A percentile compares a stretch with the other conserved stretches of the same genome.
These are phyloP conservation scores for Hipposideros larvatus DNA, from an alignment of 2,797 vertebrate species.

Conservation along the genomic window DNA sequence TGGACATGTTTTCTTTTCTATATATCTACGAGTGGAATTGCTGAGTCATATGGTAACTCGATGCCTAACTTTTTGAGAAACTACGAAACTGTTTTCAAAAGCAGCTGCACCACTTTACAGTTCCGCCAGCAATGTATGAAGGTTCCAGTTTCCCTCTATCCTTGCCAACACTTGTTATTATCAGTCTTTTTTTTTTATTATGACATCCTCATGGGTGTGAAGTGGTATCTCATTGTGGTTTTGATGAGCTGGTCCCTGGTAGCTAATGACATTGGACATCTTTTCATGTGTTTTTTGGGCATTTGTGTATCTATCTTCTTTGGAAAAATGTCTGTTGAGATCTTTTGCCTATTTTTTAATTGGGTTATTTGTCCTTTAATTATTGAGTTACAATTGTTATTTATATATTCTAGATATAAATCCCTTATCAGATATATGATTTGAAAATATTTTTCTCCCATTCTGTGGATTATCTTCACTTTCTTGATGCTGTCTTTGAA, in stretches of 20 bases:
- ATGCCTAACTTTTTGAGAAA: conserved; percentile 10
- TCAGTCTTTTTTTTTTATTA: not conserved
- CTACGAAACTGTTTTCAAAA: not conserved
- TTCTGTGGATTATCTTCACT: conserved; percentile 18
- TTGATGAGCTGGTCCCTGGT: not conserved
- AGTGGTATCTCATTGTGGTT: not conserved
- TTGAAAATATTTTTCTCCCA: not conserved
- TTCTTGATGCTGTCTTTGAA: conserved; percentile 7
- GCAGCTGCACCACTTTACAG: not conserved
- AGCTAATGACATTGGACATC: not conserved
- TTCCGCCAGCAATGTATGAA: not conserved
- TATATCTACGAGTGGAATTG: not conserved
- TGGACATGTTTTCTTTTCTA: not conserved
- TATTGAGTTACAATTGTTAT: not conserved
- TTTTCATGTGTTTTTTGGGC: not conserved
- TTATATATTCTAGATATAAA: not conserved
- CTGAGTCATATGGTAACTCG: not conserved
- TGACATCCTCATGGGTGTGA: not conserved
- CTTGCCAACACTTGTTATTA: not conserved
- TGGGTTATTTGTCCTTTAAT: not conserved
- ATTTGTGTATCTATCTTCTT: conserved; percentile 23
- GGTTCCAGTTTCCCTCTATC: not conserved
- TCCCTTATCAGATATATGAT: not conserved
- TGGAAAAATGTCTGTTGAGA: not conserved
- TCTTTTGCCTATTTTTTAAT: conserved; percentile 9